These are phyloP conservation scores for Acestrorhynchus altus DNA, from an alignment of 2,797 vertebrate genomes.

Conservation along the genomic window DNA sequence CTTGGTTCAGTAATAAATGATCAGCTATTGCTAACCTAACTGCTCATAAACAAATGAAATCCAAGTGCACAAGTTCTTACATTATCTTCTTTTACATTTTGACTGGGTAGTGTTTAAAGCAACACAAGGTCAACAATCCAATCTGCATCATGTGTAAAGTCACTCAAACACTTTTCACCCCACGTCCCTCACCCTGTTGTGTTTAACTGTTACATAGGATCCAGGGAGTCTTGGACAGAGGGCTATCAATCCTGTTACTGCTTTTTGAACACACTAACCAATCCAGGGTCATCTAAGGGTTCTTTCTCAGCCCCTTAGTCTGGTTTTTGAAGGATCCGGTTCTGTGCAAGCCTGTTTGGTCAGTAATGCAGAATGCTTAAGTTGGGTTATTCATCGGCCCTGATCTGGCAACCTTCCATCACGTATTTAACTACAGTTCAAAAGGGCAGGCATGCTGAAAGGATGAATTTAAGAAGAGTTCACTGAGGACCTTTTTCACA, in stretches of 20 bases:
- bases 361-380: conserved; percentile 21
- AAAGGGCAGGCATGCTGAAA: background rate
- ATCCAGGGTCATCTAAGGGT: background rate
- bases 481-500: background rate
- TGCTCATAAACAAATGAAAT: too few species aligned
- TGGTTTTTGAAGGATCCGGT: conserved; percentile 18
- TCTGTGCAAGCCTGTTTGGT: conserved; percentile 17
- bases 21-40: too few species aligned
- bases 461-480: background rate
- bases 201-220: too few species aligned
- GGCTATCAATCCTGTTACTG: background rate
- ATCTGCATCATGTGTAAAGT: too few species aligned
- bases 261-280: conserved; percentile 8
- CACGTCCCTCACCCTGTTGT: too few species aligned
- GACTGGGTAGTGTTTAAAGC: too few species aligned
- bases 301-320: background rate
- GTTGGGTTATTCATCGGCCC: conserved; percentile 37
- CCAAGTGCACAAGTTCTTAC: too few species aligned
- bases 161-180: too few species aligned
- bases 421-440: conserved; percentile 33
- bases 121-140: too few species aligned
- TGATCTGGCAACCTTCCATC: conserved; percentile 33
- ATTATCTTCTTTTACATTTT: too few species aligned
- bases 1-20: too few species aligned
- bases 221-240: too few species aligned